Conservation (phyloP, 2,888 invertebrate genomes). For the Xylophagus ater region DNA sequence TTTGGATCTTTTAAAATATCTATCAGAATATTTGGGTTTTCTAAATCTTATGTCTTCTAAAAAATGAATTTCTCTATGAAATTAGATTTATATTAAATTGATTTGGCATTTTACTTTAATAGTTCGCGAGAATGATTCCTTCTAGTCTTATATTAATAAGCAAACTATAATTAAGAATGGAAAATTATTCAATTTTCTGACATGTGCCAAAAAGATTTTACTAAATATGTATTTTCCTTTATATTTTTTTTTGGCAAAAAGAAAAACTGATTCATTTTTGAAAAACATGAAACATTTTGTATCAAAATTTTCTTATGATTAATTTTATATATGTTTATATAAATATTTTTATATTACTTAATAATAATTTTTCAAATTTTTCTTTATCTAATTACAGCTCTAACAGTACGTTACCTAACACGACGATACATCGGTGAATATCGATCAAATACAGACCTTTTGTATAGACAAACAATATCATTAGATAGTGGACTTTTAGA, state of each 20-base stretch:
- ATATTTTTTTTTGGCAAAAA: conserved; percentile 2
- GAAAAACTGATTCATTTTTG: not conserved
- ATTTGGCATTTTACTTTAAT: too few relatives aligned
- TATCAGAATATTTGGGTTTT: too few relatives aligned
- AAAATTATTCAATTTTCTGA: too few relatives aligned
- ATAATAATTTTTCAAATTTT: conserved; percentile 3
- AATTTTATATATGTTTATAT: not conserved
- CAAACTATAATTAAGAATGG: too few relatives aligned
- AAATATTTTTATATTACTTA: not conserved
- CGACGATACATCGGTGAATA: conserved; percentile 71
- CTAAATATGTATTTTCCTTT: too few relatives aligned
- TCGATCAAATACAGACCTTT: conserved; percentile 68
- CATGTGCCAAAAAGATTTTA: too few relatives aligned
- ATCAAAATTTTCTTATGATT: not conserved
- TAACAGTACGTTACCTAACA: conserved; percentile 67
- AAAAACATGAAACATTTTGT: not conserved
- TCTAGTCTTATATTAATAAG: too few relatives aligned
- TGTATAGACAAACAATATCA: conserved; percentile 63
- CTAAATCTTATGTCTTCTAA: too few relatives aligned
- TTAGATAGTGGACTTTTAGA: conserved; percentile 57
- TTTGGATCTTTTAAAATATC: too few relatives aligned
- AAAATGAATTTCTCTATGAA: too few relatives aligned
- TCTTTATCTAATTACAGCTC: conserved; percentile 48
- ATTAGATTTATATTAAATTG: too few relatives aligned
- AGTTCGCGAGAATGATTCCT: too few relatives aligned